Evolutionary conservation across 1,140 invertebrate species (phyloP).

Genomic region (Lucilia sericata): DNA sequence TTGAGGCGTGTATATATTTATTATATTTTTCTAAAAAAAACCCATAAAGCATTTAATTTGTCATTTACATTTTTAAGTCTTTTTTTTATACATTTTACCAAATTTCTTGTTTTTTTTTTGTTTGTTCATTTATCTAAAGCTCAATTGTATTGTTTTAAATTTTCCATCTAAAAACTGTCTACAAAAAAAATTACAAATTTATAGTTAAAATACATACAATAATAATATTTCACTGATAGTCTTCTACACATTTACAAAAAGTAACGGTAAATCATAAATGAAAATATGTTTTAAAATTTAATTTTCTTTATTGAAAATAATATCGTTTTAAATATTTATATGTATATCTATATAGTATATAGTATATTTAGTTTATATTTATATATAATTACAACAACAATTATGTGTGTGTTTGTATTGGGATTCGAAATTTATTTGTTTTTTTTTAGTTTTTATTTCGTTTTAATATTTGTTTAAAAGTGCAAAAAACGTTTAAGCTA

Average conservation of each 20-base stretch:
- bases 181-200: background rate
- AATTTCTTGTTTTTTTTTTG: background rate
- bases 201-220: background rate
- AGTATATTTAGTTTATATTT: background rate
- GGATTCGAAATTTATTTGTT: background rate
- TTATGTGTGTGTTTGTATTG: background rate
- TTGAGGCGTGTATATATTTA: background rate
- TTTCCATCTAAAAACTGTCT: constrained; percentile 2
- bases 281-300: background rate
- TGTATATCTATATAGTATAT: background rate
- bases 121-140: background rate
- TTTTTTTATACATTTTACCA: constrained; percentile 13
- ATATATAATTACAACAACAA: background rate
- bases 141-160: background rate
- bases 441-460: background rate
- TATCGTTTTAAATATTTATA: background rate
- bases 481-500: constrained; percentile 22
- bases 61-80: background rate
- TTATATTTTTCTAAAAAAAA: background rate
- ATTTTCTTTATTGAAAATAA: background rate
- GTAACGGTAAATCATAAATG: background rate
- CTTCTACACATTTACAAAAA: constrained; percentile 23
- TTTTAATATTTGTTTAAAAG: background rate
- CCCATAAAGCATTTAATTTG: too few species aligned
- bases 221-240: background rate